These are phyloP conservation scores for Serranus cabrilla DNA, from an alignment of 2,797 vertebrate genomes.

Conservation along the genomic window DNA sequence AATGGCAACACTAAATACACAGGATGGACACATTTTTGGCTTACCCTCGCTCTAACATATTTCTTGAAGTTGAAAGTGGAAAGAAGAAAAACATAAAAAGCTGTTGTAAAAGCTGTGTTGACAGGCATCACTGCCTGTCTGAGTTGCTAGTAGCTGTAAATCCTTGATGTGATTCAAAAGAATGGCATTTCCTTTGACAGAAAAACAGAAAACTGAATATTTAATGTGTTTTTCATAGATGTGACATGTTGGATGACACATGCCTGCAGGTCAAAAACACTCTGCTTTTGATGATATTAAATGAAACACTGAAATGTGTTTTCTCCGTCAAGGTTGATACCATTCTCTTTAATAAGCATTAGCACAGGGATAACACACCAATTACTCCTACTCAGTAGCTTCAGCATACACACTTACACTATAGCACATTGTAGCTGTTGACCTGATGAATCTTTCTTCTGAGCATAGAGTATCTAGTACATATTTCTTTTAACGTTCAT, in stretches of 20 bases:
- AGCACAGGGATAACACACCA: not conserved
- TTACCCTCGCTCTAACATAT: slow-evolving; percentile 93
- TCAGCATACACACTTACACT: not conserved
- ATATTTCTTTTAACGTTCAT: slow-evolving; percentile 1
- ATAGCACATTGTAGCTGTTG: not conserved
- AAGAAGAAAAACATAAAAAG: slow-evolving; percentile 58
- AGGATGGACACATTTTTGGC: slow-evolving; percentile 67
- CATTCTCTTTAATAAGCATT: slow-evolving; percentile 17
- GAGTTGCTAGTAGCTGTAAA: slow-evolving; percentile 11
- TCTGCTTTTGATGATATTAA: slow-evolving; percentile 28
- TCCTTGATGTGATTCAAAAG: slow-evolving; percentile 27
- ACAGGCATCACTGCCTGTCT: slow-evolving; percentile 17
- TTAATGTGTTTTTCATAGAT: slow-evolving; percentile 34
- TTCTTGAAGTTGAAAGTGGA: slow-evolving; percentile 87
- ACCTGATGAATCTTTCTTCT: not conserved
- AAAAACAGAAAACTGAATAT: slow-evolving; percentile 39
- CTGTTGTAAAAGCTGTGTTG: slow-evolving; percentile 32
- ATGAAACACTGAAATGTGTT: slow-evolving; percentile 19
- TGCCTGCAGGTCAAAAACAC: slow-evolving; percentile 16
- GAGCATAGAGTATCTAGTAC: not conserved
- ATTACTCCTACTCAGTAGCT: not conserved
- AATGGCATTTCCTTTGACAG: slow-evolving; percentile 27
- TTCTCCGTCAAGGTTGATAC: not conserved
- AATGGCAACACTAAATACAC: slow-evolving; percentile 50
- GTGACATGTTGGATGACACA: slow-evolving; percentile 27